phyloP scores from a whole-genome alignment of 1,140 invertebrate species.

The Drosophila tristis region DNA sequence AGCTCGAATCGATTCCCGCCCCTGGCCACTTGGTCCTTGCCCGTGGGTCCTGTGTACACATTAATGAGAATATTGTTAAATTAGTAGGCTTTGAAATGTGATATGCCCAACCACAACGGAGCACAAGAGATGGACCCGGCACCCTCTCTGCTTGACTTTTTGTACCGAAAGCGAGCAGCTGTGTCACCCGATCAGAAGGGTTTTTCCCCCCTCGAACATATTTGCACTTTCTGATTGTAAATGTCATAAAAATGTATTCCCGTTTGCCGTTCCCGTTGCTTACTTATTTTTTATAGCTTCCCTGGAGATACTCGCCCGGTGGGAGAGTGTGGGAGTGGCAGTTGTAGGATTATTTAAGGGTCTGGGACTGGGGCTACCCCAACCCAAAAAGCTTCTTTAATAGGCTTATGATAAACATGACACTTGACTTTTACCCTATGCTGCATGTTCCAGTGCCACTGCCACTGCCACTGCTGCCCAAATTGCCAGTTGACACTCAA shows the following conservation, averaged over 20 bases:
- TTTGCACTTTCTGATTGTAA: conserved; percentile 34
- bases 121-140: conserved; percentile 20
- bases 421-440: conserved; percentile 64
- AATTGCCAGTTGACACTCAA: conserved; percentile 83
- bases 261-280: conserved; percentile 12
- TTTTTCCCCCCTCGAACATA: conserved; percentile 12
- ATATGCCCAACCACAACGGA: conserved; percentile 78
- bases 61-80: conserved; percentile 84
- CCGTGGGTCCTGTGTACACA: conserved; percentile 60
- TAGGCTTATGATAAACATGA: conserved; percentile 83
- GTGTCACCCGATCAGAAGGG: conserved; percentile 42
- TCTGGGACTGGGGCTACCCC: conserved; percentile 6
- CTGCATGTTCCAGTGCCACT: conserved; percentile 3
- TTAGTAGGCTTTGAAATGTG: conserved; percentile 84
- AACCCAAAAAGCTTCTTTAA: conserved; percentile 62
- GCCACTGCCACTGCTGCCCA: conserved; percentile 45
- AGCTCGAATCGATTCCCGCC: conserved; percentile 42
- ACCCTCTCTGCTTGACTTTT: conserved; percentile 64
- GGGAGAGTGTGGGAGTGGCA: background rate
- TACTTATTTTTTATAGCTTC: conserved; percentile 72
- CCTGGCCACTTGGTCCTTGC: conserved; percentile 5
- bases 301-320: conserved; percentile 1
- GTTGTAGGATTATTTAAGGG: conserved; percentile 3
- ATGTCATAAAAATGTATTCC: conserved; percentile 66
- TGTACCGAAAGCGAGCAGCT: conserved; percentile 64